phyloP scores from a whole-genome alignment of 2,888 invertebrate genomes.

The Amitus sp. region DNA sequence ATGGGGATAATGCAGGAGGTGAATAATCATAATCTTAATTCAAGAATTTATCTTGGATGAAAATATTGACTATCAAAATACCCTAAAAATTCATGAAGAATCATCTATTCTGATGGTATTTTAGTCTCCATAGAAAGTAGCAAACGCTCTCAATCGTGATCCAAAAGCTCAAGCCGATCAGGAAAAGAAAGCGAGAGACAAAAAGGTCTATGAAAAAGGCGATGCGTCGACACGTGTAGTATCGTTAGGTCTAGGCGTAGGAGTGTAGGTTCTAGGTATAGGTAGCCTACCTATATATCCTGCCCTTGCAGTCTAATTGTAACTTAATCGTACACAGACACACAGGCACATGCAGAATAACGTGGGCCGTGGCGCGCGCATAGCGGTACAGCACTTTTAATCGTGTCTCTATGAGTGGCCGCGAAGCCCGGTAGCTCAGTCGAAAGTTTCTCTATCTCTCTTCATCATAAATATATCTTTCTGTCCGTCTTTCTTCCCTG shows the following conservation, averaged over 20 bases:
- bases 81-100: too few species aligned
- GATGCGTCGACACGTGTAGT: constrained; percentile 60
- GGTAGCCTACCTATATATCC: constrained; percentile 57
- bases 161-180: constrained; percentile 21
- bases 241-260: constrained; percentile 57
- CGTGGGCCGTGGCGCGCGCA: constrained; percentile 57
- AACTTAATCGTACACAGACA: constrained; percentile 45
- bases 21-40: too few species aligned
- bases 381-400: constrained; percentile 61
- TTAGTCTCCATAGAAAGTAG: too few species aligned
- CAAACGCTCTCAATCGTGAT: constrained; percentile 25
- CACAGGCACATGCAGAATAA: constrained; percentile 43
- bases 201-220: constrained; percentile 46
- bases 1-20: too few species aligned
- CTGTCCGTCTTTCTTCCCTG: constrained; percentile 21
- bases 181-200: constrained; percentile 16
- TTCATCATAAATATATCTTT: constrained; percentile 30
- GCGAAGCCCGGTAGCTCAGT: constrained; percentile 55
- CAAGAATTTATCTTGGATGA: too few species aligned
- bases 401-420: constrained; percentile 61
- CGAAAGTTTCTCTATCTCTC: constrained; percentile 36
- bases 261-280: constrained; percentile 60
- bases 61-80: too few species aligned
- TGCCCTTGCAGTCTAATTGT: constrained; percentile 50
- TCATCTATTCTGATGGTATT: too few species aligned